A percentile compares a stretch with the other conserved stretches of the same genome.
Conservation (phyloP, 2,888 invertebrate genomes). For the Oscheius sp. region DNA sequence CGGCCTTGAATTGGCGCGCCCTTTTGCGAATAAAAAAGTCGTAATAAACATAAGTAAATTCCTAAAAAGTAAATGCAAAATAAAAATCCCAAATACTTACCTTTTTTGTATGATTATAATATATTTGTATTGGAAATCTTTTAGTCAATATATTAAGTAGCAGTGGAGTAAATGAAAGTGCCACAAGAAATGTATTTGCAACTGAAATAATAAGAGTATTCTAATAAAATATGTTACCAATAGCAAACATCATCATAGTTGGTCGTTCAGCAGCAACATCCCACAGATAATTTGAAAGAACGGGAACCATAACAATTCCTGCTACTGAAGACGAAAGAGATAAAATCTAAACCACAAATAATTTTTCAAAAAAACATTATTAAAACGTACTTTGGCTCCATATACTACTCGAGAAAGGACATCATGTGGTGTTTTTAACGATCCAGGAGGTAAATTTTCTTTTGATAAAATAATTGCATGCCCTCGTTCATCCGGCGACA, state of each 20-base stretch:
- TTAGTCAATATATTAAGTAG: constrained; percentile 67
- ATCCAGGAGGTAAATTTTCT: constrained; percentile 51
- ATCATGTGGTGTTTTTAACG: constrained; percentile 54
- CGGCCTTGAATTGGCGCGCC: constrained; percentile 57
- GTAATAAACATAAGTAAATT: constrained; percentile 66
- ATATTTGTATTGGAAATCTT: constrained; percentile 64
- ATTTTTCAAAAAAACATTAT: neutral
- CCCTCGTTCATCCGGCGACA: constrained; percentile 60
- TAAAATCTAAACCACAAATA: constrained; percentile 46
- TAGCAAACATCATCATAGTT: constrained; percentile 52
- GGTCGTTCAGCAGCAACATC: constrained; percentile 62
- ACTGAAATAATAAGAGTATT: constrained; percentile 37
- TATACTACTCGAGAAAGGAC: constrained; percentile 54
- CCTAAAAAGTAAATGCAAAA: constrained; percentile 42
- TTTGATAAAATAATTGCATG: constrained; percentile 56
- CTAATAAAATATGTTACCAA: constrained; percentile 29
- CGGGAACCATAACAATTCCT: constrained; percentile 65
- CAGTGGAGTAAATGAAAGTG: constrained; percentile 67
- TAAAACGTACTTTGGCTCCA: constrained; percentile 58
- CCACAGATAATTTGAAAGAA: constrained; percentile 62
- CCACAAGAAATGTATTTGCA: constrained; percentile 61
- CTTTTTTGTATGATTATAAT: constrained; percentile 61
- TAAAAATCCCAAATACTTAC: constrained; percentile 41
- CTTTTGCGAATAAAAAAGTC: constrained; percentile 65
- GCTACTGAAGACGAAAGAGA: constrained; percentile 63